These are phyloP conservation scores for Peromyscus nudipes DNA, from an alignment of 2,797 vertebrate genomes.

Conservation along the genomic window DNA sequence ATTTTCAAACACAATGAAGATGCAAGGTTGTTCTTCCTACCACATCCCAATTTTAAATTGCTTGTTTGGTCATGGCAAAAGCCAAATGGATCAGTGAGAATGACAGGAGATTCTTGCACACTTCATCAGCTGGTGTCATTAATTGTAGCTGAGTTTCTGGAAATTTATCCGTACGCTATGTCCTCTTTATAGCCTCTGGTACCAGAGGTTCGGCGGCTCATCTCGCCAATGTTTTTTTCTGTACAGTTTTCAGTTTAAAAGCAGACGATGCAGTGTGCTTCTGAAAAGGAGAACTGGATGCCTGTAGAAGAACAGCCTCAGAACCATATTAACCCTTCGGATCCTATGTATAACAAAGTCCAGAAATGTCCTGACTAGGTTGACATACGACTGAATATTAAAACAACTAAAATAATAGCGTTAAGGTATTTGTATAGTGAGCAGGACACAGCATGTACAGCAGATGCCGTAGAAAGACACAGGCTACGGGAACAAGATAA, in stretches of 20 bases:
- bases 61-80: slow-evolving; percentile 45
- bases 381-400: not conserved
- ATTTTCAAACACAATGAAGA: slow-evolving; percentile 30
- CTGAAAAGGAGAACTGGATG: not conserved
- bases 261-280: not conserved
- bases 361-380: not conserved
- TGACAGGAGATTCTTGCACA: slow-evolving; percentile 61
- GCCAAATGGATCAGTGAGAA: slow-evolving; percentile 70
- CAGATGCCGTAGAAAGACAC: not conserved
- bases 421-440: not conserved
- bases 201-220: slow-evolving; percentile 6
- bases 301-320: not conserved
- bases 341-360: not conserved
- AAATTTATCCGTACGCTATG: slow-evolving; percentile 33
- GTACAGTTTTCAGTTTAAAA: not conserved
- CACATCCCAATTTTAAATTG: slow-evolving; percentile 57
- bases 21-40: slow-evolving; percentile 1
- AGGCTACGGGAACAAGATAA: not conserved
- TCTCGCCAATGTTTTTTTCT: not conserved
- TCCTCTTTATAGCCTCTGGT: not conserved
- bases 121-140: slow-evolving; percentile 65
- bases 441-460: not conserved
- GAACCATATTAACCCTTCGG: not conserved
- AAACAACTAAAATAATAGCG: not conserved
- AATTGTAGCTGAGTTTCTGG: slow-evolving; percentile 46